These are phyloP conservation scores for Agriopis leucophaearia DNA, from an alignment of 2,888 invertebrate species.

Conservation along the genomic window DNA sequence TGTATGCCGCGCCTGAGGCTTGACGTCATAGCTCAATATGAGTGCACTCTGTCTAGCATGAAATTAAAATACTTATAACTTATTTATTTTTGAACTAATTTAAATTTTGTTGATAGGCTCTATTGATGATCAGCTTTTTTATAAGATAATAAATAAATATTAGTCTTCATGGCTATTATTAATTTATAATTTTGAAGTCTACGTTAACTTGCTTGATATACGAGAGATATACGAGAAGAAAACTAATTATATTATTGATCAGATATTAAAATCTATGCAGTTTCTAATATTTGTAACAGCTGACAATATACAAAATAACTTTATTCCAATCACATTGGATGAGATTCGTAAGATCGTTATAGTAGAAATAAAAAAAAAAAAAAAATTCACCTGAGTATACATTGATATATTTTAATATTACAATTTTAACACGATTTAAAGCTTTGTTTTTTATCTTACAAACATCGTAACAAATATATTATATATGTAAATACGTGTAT, in stretches of 20 bases:
- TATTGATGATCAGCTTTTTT: too few relatives aligned
- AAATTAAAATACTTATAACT: too few relatives aligned
- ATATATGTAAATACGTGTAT: constrained; percentile 48
- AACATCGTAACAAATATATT: constrained; percentile 57
- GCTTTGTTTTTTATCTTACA: constrained; percentile 79
- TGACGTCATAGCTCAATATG: too few relatives aligned
- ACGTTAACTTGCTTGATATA: background rate
- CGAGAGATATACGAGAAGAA: background rate
- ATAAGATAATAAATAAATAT: too few relatives aligned
- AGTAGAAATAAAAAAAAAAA: background rate
- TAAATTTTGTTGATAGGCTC: too few relatives aligned
- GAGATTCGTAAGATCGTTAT: constrained; percentile 7
- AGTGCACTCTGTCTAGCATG: too few relatives aligned
- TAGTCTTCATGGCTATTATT: too few relatives aligned
- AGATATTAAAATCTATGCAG: background rate
- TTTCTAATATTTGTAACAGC: constrained; percentile 11
- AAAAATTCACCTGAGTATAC: constrained; percentile 26
- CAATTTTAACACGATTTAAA: constrained; percentile 80
- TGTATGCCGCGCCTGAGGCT: too few relatives aligned
- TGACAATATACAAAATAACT: constrained; percentile 5
- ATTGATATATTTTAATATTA: constrained; percentile 30
- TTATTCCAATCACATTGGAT: constrained; percentile 15
- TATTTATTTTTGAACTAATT: too few relatives aligned
- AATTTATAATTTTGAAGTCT: too few relatives aligned
- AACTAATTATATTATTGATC: background rate